phyloP scores from a whole-genome alignment of 2,113 vertebrate genomes.

The Rhinogobius similis region DNA sequence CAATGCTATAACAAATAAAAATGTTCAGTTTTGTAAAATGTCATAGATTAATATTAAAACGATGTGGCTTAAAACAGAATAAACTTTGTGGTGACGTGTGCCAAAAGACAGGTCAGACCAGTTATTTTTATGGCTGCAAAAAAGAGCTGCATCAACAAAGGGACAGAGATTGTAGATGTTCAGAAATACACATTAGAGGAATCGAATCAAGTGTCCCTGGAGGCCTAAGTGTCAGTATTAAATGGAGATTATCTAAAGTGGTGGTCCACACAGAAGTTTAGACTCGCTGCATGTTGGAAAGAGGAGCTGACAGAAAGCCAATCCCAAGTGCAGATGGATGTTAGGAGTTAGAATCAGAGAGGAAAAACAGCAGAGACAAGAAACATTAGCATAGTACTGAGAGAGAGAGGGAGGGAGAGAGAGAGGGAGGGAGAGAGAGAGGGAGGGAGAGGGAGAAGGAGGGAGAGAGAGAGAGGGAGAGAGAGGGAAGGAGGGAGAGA shows the following conservation, averaged over 20 bases:
- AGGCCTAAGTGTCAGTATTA: conserved; percentile 36
- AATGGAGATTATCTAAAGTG: conserved; percentile 52
- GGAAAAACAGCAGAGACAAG: no score
- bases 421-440: no score
- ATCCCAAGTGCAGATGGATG: conserved; percentile 51
- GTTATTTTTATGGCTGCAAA: background rate
- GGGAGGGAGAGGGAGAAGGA: no score
- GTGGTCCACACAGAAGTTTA: conserved; percentile 37
- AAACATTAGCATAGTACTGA: background rate
- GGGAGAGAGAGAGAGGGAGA: no score
- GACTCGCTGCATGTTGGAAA: conserved; percentile 38
- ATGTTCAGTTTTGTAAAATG: background rate
- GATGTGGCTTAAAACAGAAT: background rate
- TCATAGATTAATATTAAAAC: background rate
- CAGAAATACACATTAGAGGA: conserved; percentile 17
- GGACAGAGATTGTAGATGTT: conserved; percentile 8
- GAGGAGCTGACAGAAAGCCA: conserved; percentile 46
- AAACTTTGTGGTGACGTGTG: background rate
- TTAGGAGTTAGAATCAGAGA: conserved; percentile 18
- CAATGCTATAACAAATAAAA: no score
- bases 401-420: no score
- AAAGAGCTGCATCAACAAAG: background rate
- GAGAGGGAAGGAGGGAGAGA: no score
- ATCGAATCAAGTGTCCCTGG: conserved; percentile 24
- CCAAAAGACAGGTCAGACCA: conserved; percentile 16